These are phyloP conservation scores for Anneissia japonica DNA, from an alignment of 35 echinoderm and acorn worm genomes.

Conservation along the genomic window DNA sequence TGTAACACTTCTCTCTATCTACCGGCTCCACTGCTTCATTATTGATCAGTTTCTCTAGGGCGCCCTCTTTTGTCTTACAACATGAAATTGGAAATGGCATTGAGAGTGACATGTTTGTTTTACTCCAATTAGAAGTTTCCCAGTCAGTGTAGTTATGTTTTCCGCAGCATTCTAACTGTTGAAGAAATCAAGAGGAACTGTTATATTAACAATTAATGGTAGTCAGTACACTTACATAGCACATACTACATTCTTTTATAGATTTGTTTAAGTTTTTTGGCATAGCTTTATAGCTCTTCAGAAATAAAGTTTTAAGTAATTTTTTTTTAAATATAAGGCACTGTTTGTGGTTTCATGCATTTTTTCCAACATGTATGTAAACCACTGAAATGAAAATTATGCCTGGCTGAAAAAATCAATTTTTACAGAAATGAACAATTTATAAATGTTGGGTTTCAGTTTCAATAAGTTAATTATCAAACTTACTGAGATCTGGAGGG, in stretches of 20 bases:
- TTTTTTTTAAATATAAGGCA: no score
- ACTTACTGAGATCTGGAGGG: conserved; percentile 10
- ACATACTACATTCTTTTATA: no score
- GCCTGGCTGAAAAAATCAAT: neutral
- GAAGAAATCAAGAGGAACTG: no score
- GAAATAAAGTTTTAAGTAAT: no score
- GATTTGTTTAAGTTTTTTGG: no score
- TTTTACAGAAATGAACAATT: neutral
- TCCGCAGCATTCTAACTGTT: conserved; percentile 59
- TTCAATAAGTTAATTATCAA: neutral
- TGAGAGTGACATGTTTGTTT: neutral
- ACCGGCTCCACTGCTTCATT: neutral
- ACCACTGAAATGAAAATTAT: no score
- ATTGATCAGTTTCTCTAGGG: conserved; percentile 5
- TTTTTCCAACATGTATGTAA: no score
- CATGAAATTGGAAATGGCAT: conserved; percentile 16
- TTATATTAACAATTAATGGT: no score
- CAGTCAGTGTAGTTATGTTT: conserved; percentile 52
- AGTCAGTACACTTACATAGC: no score
- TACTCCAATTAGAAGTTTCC: conserved; percentile 31
- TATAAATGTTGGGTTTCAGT: neutral
- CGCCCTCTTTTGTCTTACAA: neutral
- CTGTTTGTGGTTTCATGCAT: no score
- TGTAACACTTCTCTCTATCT: neutral
- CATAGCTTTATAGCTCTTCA: no score